Evolutionary conservation across 2,888 invertebrate species (phyloP), one percentile per base, ranked within the genome.

Genomic region (Allacma fusca): DNA sequence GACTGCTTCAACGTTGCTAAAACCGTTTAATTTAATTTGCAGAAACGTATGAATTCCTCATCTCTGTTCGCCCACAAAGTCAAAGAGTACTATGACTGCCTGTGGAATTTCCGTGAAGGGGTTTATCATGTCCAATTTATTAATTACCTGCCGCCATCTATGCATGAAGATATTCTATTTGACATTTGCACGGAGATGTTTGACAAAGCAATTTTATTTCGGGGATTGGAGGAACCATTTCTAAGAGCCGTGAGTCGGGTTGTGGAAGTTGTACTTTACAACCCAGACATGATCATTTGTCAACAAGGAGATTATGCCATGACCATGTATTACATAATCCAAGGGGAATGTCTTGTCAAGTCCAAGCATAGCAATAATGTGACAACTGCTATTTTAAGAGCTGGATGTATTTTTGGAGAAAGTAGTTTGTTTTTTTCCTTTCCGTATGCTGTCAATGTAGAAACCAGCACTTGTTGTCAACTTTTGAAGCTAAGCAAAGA

Each of bases 151-250:
- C 80, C 82, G 0, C 73, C 57, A n/a, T 75, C 80, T 0, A 81
- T 83, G 68, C 80, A 82, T 21, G 82, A 81, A 62, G 83, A 81
- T 44, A 72, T 79, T 4, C 29, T 72, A 1, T 79, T 72, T 43
- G 82, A 83, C 75, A 82, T 82, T 70, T 82, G 83, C 68, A 73
- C 81, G 26, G 81, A 81, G 72, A 82, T 83, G 81, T 83, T 83
- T 77, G 80, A 82, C 75, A 83, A 83, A 44, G 82, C 82, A 16
- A 78, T 77, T 40, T 62, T 83, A 0, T 80, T 83, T 70, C 80
- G 79, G n/a, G 81, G 80, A 19, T 44, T 81, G 62, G 82, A 82
- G 26, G 77, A 80, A 34, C 65, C 82, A 9, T 82, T 83, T 69
- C 76, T 82, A 0, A 78, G 81, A 9, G 76, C 81, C 2, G 77